A percentile compares a stretch with the other conserved stretches of the same genome.
Evolutionary conservation across 1,140 invertebrate species (phyloP).

Genomic region (Acromyrmex charruanus): DNA sequence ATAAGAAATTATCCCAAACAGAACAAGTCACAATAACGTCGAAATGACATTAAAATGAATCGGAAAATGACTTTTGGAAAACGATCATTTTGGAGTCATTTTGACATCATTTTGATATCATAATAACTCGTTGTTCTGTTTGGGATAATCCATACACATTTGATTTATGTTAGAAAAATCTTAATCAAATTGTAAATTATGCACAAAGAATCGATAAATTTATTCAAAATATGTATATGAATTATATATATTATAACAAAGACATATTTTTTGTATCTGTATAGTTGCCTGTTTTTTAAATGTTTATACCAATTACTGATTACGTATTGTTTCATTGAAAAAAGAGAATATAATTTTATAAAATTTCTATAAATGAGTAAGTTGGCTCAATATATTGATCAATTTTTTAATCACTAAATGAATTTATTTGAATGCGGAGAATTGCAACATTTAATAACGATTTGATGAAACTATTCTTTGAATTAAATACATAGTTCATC

Average conservation of each 20-base stretch:
- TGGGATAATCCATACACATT: neutral
- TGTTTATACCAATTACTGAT: neutral
- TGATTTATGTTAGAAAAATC: constrained; percentile 27
- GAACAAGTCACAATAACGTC: too few species aligned
- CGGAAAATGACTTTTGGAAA: too few species aligned
- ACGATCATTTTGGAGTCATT: too few species aligned
- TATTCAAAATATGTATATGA: constrained; percentile 1
- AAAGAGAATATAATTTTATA: neutral
- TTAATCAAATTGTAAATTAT: constrained; percentile 1
- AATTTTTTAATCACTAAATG: constrained; percentile 29
- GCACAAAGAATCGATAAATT: constrained; percentile 1
- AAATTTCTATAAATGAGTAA: constrained; percentile 1
- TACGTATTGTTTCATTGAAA: neutral
- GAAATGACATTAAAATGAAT: too few species aligned
- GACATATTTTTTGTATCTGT: constrained; percentile 25
- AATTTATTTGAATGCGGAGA: constrained; percentile 45
- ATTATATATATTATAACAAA: constrained; percentile 21
- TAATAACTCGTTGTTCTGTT: too few species aligned
- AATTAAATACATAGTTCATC: constrained; percentile 36
- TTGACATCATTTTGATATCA: too few species aligned
- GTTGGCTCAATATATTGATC: neutral
- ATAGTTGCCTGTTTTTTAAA: neutral
- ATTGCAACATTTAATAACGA: constrained; percentile 46
- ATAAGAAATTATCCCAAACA: constrained; percentile 12
- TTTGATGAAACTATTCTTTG: constrained; percentile 39